These are phyloP conservation scores for Sarcophaga caerulescens DNA, from an alignment of 2,888 invertebrate species.

Conservation along the genomic window DNA sequence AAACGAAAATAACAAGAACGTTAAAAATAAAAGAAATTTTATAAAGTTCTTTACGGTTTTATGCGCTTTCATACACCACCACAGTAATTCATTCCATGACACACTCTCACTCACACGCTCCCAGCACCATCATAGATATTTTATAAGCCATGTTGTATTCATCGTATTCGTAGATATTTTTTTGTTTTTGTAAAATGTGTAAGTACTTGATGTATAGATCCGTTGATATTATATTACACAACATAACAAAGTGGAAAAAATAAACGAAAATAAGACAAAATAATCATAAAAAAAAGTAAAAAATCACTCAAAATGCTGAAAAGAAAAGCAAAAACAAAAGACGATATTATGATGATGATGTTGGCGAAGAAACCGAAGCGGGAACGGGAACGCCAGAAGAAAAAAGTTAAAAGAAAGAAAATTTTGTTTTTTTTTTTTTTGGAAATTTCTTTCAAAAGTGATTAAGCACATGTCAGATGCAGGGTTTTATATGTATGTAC, in stretches of 20 bases:
- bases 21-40: slow-evolving; percentile 25
- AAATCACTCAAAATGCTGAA: neutral
- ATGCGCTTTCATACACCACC: slow-evolving; percentile 32
- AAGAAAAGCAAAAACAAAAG: slow-evolving; percentile 23
- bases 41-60: slow-evolving; percentile 57
- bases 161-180: neutral
- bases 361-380: neutral
- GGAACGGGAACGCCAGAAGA: neutral
- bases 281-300: slow-evolving; percentile 24
- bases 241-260: slow-evolving; percentile 42
- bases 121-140: slow-evolving; percentile 1
- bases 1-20: neutral
- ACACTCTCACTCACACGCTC: neutral
- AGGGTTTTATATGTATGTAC: slow-evolving; percentile 60
- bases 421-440: slow-evolving; percentile 58
- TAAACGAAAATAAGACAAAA: slow-evolving; percentile 25
- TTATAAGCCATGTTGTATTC: slow-evolving; percentile 45
- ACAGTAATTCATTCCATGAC: neutral
- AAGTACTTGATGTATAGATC: slow-evolving; percentile 64
- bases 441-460: slow-evolving; percentile 66
- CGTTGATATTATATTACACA: slow-evolving; percentile 65
- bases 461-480: slow-evolving; percentile 68
- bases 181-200: slow-evolving; percentile 31
- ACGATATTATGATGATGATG: neutral
- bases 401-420: slow-evolving; percentile 40